These are phyloP conservation scores for Panzeria rudis DNA, from an alignment of 2,888 invertebrate species.

Conservation along the genomic window DNA sequence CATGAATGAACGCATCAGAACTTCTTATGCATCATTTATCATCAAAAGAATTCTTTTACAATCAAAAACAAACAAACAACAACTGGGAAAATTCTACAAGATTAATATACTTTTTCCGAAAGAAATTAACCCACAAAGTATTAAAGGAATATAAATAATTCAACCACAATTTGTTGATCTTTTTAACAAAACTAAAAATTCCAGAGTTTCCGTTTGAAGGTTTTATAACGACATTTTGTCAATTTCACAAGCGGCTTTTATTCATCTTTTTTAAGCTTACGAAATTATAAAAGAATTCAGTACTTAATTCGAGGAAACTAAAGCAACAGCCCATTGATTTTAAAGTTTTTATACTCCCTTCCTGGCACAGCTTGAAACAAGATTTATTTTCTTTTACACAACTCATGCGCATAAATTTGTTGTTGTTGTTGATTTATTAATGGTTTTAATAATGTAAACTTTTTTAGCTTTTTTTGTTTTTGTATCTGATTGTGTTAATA, in stretches of 20 bases:
- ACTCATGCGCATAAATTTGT: constrained; percentile 79
- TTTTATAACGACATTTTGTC: constrained; percentile 15
- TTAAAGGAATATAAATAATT: constrained; percentile 42
- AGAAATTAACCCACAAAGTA: constrained; percentile 81
- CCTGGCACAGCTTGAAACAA: constrained; percentile 75
- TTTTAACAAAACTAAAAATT: constrained; percentile 36
- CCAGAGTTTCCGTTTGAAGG: constrained; percentile 33
- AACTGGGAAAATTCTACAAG: constrained; percentile 74
- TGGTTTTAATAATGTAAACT: constrained; percentile 77
- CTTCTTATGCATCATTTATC: constrained; percentile 81
- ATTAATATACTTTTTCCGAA: constrained; percentile 82
- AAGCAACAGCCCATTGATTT: constrained; percentile 50
- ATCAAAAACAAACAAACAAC: constrained; percentile 52
- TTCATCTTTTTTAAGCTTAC: constrained; percentile 48
- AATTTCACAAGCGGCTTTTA: constrained; percentile 50
- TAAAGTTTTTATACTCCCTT: constrained; percentile 47
- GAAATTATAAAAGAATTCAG: constrained; percentile 30
- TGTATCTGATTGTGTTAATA: constrained; percentile 66
- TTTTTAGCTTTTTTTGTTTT: constrained; percentile 20
- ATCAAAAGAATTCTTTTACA: constrained; percentile 78
- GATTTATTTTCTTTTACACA: constrained; percentile 80
- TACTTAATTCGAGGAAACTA: constrained; percentile 12
- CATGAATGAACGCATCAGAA: constrained; percentile 72
- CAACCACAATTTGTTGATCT: constrained; percentile 65
- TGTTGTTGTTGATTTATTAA: constrained; percentile 79